phyloP scores from a whole-genome alignment of 1,140 invertebrate species.

The Diorhabda elongata region DNA sequence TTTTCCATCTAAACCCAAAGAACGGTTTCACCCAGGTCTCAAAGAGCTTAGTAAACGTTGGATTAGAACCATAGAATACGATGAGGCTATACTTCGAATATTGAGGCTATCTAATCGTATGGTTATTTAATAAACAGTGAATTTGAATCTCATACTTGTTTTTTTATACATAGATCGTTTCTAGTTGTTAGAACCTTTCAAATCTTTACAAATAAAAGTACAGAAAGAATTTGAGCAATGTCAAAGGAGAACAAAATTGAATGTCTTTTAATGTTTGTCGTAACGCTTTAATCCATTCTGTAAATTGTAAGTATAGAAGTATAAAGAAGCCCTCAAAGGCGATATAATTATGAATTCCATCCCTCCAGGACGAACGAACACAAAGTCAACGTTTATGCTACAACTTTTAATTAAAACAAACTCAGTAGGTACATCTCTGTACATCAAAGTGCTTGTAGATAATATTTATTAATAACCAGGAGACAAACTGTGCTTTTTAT shows the following conservation, averaged over 20 bases:
- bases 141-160: too few species aligned
- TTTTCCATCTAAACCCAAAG: too few species aligned
- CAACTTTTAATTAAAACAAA: constrained; percentile 44
- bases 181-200: neutral
- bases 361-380: constrained; percentile 30
- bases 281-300: constrained; percentile 9
- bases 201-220: neutral
- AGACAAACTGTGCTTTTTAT: constrained; percentile 3
- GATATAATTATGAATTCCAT: constrained; percentile 42
- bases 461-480: constrained; percentile 37
- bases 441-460: constrained; percentile 38
- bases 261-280: neutral
- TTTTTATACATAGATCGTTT: too few species aligned
- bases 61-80: too few species aligned
- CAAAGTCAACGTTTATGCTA: constrained; percentile 38
- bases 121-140: too few species aligned
- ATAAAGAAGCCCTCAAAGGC: constrained; percentile 38
- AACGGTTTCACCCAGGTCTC: too few species aligned
- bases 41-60: too few species aligned
- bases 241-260: neutral
- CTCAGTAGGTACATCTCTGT: constrained; percentile 30
- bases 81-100: too few species aligned
- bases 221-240: constrained; percentile 1
- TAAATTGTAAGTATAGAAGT: constrained; percentile 18
- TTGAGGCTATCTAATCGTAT: too few species aligned